phyloP scores from a whole-genome alignment of 2,888 invertebrate species.

The Oscheius sp. region DNA sequence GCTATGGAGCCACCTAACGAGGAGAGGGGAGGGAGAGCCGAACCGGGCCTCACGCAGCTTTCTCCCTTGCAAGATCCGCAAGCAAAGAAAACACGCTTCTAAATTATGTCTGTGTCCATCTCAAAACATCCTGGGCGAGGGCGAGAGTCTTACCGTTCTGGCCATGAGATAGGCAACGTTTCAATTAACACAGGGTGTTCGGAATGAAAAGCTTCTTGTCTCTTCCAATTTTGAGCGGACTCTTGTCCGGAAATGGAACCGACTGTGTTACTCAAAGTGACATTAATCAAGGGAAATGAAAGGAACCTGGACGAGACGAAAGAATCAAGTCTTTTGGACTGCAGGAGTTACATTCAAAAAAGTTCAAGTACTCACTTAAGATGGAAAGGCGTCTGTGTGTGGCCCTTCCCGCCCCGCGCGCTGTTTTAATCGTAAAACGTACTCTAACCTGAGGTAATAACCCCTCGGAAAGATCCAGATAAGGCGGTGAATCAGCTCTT shows the following conservation, averaged over 20 bases:
- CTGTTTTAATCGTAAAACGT: constrained; percentile 15
- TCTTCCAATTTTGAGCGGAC: too few species aligned
- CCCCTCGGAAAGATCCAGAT: constrained; percentile 14
- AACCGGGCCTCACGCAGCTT: constrained; percentile 38
- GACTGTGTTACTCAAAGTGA: too few species aligned
- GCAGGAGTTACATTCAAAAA: neutral
- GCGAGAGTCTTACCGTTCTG: neutral
- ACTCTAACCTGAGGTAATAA: constrained; percentile 17
- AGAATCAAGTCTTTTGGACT: too few species aligned
- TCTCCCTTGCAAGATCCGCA: constrained; percentile 17
- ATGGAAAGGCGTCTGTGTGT: constrained; percentile 2
- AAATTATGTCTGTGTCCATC: constrained; percentile 24
- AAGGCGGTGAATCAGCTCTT: constrained; percentile 14
- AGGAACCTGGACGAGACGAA: too few species aligned
- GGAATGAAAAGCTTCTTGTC: too few species aligned
- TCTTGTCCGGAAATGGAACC: too few species aligned
- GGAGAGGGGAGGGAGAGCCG: constrained; percentile 14
- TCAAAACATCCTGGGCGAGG: constrained; percentile 35
- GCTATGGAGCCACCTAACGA: constrained; percentile 34
- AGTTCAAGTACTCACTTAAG: constrained; percentile 17
- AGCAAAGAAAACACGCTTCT: constrained; percentile 27
- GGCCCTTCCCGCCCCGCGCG: neutral
- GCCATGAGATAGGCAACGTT: constrained; percentile 12
- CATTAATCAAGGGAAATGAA: too few species aligned
- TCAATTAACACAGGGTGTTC: neutral